Conservation (phyloP, 1,140 invertebrate genomes). For the Pinna nobilis region DNA sequence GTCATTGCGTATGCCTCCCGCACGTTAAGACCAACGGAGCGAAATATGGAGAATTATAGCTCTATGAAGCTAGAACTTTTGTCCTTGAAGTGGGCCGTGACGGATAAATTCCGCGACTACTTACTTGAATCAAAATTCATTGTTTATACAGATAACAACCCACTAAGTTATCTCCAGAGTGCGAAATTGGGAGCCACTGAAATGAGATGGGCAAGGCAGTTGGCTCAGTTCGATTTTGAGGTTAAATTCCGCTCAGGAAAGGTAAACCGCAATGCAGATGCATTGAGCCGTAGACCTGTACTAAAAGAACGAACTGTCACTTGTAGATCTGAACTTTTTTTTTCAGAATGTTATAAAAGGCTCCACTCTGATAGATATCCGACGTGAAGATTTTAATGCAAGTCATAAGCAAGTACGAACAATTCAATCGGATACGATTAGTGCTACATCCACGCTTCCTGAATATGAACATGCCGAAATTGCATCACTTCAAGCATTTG, state of each 20-base stretch:
- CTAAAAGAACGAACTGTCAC: not conserved
- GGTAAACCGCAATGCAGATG: slow-evolving; percentile 27
- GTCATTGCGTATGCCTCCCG: not conserved
- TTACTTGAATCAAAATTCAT: slow-evolving; percentile 38
- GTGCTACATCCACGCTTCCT: not conserved
- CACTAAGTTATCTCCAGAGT: slow-evolving; percentile 31
- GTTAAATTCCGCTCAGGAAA: slow-evolving; percentile 40
- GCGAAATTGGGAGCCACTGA: slow-evolving; percentile 50
- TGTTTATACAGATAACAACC: slow-evolving; percentile 49
- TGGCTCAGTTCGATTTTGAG: slow-evolving; percentile 47
- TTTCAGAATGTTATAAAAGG: slow-evolving; percentile 1
- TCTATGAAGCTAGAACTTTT: slow-evolving; percentile 41
- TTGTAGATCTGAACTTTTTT: not conserved
- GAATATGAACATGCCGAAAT: not conserved
- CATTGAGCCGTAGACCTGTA: slow-evolving; percentile 32
- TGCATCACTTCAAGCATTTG: slow-evolving; percentile 1
- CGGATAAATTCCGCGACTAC: slow-evolving; percentile 45
- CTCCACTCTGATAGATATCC: not conserved
- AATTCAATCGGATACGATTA: not conserved
- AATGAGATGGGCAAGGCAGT: slow-evolving; percentile 46
- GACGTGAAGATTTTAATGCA: not conserved
- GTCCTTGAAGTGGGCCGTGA: slow-evolving; percentile 48
- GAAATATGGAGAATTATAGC: slow-evolving; percentile 43
- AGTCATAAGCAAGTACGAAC: not conserved
- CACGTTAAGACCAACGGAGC: not conserved